Conservation (phyloP, 2,797 vertebrate genomes). For the Glossophaga mutica region DNA sequence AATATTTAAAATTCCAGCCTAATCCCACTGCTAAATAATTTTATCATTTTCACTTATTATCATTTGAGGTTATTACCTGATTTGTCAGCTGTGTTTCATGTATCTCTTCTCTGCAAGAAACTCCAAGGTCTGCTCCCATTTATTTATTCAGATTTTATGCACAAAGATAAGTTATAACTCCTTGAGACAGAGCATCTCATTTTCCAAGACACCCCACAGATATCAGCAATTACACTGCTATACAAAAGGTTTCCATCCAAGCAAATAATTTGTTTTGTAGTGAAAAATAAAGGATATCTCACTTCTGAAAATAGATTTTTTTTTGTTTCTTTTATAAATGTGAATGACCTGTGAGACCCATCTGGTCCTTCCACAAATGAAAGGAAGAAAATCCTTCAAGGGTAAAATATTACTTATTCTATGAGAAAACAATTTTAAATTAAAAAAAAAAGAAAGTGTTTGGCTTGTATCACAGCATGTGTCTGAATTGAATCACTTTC, state of each 20-base stretch:
- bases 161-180: slow-evolving; percentile 78
- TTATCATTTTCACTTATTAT: slow-evolving; percentile 66
- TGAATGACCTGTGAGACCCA: slow-evolving; percentile 79
- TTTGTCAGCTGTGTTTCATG: slow-evolving; percentile 71
- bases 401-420: slow-evolving; percentile 79
- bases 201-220: slow-evolving; percentile 81
- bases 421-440: slow-evolving; percentile 79
- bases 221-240: slow-evolving; percentile 79
- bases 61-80: slow-evolving; percentile 61
- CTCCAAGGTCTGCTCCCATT: slow-evolving; percentile 63
- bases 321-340: slow-evolving; percentile 76
- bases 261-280: slow-evolving; percentile 82
- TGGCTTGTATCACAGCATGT: slow-evolving; percentile 70
- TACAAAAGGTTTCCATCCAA: slow-evolving; percentile 81
- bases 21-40: slow-evolving; percentile 66
- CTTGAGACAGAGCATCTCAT: slow-evolving; percentile 81
- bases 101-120: slow-evolving; percentile 69
- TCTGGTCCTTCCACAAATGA: slow-evolving; percentile 78
- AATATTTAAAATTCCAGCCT: background rate
- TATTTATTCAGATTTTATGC: slow-evolving; percentile 83
- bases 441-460: slow-evolving; percentile 68
- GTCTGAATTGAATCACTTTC: slow-evolving; percentile 75
- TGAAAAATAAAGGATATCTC: slow-evolving; percentile 77
- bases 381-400: slow-evolving; percentile 77
- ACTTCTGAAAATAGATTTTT: slow-evolving; percentile 67